A percentile compares a stretch with the other conserved stretches of the same genome.
These are phyloP conservation scores for Speoplatyrhinus poulsoni DNA, from an alignment of 2,113 vertebrate genomes.

Conservation along the genomic window DNA sequence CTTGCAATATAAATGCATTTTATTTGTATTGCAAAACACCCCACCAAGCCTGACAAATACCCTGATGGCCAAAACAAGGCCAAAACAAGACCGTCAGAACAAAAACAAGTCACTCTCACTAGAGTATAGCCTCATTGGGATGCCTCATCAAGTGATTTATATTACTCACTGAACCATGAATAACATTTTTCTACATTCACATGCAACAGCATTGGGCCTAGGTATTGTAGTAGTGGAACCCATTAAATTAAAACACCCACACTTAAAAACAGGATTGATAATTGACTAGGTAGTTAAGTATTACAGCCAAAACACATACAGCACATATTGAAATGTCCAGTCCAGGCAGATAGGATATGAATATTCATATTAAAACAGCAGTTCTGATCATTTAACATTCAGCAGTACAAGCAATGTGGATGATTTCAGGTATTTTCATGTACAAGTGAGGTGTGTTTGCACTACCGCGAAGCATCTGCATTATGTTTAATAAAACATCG, in stretches of 20 bases:
- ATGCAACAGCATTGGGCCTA: not conserved
- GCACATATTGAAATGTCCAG: too few relatives aligned
- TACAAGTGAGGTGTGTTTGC: not conserved
- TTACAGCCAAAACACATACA: not conserved
- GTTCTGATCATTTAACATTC: constrained; percentile 3
- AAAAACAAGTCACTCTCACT: constrained; percentile 38
- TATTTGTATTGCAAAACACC: not conserved
- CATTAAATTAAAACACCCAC: constrained; percentile 16
- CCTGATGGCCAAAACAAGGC: constrained; percentile 26
- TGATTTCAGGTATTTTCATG: not conserved
- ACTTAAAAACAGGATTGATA: constrained; percentile 8
- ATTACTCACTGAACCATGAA: constrained; percentile 10
- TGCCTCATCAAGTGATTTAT: constrained; percentile 32
- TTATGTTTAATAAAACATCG: too few relatives aligned
- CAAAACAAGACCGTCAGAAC: constrained; percentile 27
- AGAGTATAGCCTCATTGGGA: constrained; percentile 38
- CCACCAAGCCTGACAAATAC: constrained; percentile 26
- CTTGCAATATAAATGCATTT: not conserved
- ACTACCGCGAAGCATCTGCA: not conserved
- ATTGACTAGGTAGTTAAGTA: constrained; percentile 23
- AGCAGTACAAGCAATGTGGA: not conserved
- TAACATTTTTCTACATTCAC: not conserved
- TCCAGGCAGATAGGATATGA: too few relatives aligned
- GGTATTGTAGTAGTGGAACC: constrained; percentile 11
- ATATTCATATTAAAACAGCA: not conserved